Evolutionary conservation across 2,888 invertebrate species (phyloP).

Genomic region (Stramonita haemastoma): DNA sequence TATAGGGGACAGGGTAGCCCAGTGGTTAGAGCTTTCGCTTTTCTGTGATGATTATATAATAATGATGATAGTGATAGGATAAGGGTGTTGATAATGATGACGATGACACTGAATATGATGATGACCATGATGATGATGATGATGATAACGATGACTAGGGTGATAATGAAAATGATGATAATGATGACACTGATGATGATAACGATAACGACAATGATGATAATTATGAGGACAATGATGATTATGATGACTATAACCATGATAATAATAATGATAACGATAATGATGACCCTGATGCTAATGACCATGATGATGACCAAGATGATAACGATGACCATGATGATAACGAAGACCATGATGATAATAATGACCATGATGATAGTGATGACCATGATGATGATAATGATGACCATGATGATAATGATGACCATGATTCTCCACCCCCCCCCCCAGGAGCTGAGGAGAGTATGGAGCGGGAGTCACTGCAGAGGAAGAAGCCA

Average conservation of each 20-base stretch:
- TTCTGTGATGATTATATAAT: too few species aligned
- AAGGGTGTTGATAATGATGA: too few species aligned
- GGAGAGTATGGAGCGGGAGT: constrained; percentile 93
- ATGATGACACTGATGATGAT: neutral
- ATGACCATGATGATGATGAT: neutral
- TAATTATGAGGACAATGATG: constrained; percentile 41
- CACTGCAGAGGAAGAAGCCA: constrained; percentile 88
- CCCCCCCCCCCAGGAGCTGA: constrained; percentile 83
- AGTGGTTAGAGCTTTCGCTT: too few species aligned
- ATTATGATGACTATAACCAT: constrained; percentile 38
- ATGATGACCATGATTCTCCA: too few species aligned
- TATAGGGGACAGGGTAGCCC: too few species aligned
- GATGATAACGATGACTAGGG: neutral
- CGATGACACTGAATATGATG: too few species aligned
- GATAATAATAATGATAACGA: constrained; percentile 51
- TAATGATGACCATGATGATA: too few species aligned
- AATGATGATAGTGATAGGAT: too few species aligned
- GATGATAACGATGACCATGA: constrained; percentile 50
- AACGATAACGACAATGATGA: constrained; percentile 29
- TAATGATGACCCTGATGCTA: constrained; percentile 52
- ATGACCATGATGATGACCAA: constrained; percentile 51
- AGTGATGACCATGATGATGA: neutral
- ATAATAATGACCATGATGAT: constrained; percentile 44
- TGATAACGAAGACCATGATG: constrained; percentile 50
- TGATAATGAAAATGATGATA: neutral